Conservation (phyloP, 2,797 vertebrate genomes). For the Anniella stebbinsi region DNA sequence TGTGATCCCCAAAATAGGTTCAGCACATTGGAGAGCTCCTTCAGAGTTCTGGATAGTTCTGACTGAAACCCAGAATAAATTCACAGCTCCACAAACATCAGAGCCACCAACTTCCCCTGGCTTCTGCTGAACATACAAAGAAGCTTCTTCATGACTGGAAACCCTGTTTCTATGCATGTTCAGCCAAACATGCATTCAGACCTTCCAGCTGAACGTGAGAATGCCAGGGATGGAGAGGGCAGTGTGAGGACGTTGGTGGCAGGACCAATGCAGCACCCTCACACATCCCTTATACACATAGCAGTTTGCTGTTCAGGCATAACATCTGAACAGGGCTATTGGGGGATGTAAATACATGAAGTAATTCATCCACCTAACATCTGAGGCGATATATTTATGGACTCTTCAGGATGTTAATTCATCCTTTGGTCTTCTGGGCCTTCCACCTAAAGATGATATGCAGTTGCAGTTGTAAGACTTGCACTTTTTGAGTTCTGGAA, state of each 20-base stretch:
- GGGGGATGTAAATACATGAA: background rate
- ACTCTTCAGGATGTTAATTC: background rate
- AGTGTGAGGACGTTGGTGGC: background rate
- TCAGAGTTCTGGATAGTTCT: too few species aligned
- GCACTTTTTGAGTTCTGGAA: background rate
- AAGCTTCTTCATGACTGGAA: background rate
- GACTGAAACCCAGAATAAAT: too few species aligned
- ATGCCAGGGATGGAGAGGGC: background rate
- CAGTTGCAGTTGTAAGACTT: too few species aligned
- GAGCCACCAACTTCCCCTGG: too few species aligned
- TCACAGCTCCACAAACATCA: too few species aligned
- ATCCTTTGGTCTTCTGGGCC: constrained; percentile 19
- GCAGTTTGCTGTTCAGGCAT: background rate
- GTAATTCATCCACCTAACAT: background rate
- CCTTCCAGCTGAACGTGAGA: too few species aligned
- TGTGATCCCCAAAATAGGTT: too few species aligned
- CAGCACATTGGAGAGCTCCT: too few species aligned
- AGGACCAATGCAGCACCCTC: background rate
- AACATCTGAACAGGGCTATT: background rate
- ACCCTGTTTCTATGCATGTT: background rate
- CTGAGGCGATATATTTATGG: background rate
- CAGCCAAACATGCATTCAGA: too few species aligned
- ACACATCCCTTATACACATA: background rate
- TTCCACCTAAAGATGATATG: background rate
- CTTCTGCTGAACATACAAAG: background rate